These are phyloP conservation scores for Sphenodon punctatus DNA, from an alignment of 2,797 vertebrate species.

Conservation along the genomic window DNA sequence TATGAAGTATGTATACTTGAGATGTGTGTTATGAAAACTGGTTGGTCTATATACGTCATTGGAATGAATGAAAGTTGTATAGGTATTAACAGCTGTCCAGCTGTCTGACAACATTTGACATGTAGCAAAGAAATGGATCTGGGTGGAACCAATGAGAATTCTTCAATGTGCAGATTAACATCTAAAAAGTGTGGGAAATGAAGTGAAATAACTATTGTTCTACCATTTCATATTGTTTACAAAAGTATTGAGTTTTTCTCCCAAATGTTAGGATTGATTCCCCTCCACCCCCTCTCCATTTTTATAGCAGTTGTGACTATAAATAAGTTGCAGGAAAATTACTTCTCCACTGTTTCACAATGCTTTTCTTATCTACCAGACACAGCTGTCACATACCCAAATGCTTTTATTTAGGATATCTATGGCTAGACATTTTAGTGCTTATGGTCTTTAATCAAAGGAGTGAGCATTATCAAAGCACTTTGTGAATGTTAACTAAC, in stretches of 20 bases:
- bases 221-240: conserved; percentile 44
- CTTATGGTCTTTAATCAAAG: conserved; percentile 43
- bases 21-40: not conserved
- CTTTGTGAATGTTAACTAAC: conserved; percentile 48
- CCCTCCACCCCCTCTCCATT: not conserved
- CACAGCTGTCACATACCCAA: conserved; percentile 68
- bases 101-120: conserved; percentile 33
- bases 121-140: conserved; percentile 20
- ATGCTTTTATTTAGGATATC: conserved; percentile 61
- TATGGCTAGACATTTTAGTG: conserved; percentile 49
- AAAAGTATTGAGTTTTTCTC: conserved; percentile 49
- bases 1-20: not conserved
- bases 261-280: conserved; percentile 36
- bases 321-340: conserved; percentile 73
- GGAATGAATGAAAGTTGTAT: conserved; percentile 11
- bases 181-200: conserved; percentile 50
- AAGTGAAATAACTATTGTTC: conserved; percentile 34
- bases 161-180: conserved; percentile 44
- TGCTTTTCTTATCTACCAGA: conserved; percentile 69
- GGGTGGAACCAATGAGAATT: conserved; percentile 29
- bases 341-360: conserved; percentile 63
- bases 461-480: conserved; percentile 37
- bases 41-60: not conserved
- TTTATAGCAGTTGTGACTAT: conserved; percentile 50
- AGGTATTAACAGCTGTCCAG: conserved; percentile 27